Conservation (phyloP, 2,888 invertebrate species). For the Conomelus anceps region DNA sequence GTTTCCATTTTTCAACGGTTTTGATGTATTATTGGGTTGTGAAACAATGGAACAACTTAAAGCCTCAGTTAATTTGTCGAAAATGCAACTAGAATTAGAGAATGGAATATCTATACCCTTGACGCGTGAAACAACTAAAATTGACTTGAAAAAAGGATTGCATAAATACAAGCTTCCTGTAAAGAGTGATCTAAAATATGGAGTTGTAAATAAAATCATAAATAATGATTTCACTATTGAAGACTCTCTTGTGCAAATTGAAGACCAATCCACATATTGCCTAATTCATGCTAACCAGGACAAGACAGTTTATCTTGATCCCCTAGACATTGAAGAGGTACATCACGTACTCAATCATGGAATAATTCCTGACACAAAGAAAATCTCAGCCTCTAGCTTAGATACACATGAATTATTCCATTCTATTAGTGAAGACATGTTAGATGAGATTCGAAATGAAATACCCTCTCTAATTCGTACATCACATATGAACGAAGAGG, state of each 20-base stretch:
- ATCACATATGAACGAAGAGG: constrained; percentile 22
- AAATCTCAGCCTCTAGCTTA: neutral
- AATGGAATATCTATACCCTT: no score
- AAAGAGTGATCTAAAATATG: neutral
- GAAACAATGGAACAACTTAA: neutral
- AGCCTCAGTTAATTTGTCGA: neutral
- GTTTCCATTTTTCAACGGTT: neutral
- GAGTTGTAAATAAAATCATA: neutral
- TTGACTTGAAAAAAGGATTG: neutral
- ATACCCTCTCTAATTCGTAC: constrained; percentile 3
- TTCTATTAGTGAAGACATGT: no score
- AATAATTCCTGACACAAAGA: neutral
- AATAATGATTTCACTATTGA: neutral
- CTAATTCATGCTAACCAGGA: neutral
- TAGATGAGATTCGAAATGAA: neutral
- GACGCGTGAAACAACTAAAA: neutral
- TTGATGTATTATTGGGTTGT: neutral
- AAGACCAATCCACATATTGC: neutral
- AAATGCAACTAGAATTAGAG: neutral
- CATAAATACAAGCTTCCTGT: neutral
- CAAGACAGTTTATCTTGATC: neutral
- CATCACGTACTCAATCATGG: no score
- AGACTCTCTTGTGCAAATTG: neutral
- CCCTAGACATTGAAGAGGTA: neutral
- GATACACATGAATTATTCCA: no score